Conservation (phyloP, 2,113 vertebrate species). For the Natator depressus region DNA sequence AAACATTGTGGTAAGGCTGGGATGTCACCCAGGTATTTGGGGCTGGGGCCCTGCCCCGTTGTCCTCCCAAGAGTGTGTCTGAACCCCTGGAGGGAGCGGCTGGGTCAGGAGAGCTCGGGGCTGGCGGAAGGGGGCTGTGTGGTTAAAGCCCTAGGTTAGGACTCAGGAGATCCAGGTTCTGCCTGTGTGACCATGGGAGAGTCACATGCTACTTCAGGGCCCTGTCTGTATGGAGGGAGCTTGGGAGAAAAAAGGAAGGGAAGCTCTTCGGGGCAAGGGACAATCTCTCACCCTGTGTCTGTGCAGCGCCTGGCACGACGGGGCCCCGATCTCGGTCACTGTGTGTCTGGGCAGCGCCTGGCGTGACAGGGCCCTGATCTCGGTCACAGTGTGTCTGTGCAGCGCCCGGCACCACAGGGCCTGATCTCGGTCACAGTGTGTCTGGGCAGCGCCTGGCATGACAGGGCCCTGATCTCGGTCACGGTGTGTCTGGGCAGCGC, state of each 20-base stretch:
- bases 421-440: not conserved
- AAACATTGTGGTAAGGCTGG: too few relatives aligned
- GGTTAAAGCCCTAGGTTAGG: too few relatives aligned
- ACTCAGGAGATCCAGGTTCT: not conserved
- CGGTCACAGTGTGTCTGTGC: not conserved
- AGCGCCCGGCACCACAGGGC: not conserved
- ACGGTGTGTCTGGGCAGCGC: not conserved
- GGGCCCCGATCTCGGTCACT: too few relatives aligned
- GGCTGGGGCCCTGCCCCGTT: not conserved
- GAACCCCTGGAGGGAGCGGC: too few relatives aligned
- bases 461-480: not conserved
- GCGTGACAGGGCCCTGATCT: not conserved
- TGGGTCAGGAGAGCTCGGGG: too few relatives aligned
- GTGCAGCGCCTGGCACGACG: rapidly evolving
- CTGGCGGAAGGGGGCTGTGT: too few relatives aligned
- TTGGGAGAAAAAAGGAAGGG: not conserved
- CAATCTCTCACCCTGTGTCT: not conserved
- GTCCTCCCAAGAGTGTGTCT: too few relatives aligned
- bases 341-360: too few relatives aligned
- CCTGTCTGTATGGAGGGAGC: not conserved
- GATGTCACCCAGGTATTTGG: too few relatives aligned
- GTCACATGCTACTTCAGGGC: not conserved
- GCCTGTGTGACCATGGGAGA: not conserved
- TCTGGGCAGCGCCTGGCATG: rapidly evolving
- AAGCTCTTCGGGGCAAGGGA: not conserved